Conservation (phyloP, 2,113 vertebrate genomes). For the Ictalurus furcatus region DNA sequence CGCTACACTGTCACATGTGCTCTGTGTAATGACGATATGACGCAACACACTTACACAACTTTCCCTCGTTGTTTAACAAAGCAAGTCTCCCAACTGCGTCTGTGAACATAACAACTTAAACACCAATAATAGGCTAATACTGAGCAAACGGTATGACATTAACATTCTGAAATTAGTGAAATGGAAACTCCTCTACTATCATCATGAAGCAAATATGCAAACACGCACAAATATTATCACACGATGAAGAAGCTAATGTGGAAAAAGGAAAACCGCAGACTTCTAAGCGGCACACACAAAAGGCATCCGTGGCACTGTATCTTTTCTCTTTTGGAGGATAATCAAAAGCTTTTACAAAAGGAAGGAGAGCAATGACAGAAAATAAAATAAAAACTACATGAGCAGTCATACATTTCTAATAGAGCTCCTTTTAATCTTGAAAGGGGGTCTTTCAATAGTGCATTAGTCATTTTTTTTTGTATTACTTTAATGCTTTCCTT, state of each 20-base stretch:
- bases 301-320: slow-evolving; percentile 12
- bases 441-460: slow-evolving; percentile 74
- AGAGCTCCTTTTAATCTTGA: slow-evolving; percentile 75
- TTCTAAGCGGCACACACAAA: slow-evolving; percentile 35
- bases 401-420: slow-evolving; percentile 76
- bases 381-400: slow-evolving; percentile 73
- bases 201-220: not conserved
- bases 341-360: slow-evolving; percentile 68
- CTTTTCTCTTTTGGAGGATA: slow-evolving; percentile 59
- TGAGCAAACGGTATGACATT: not conserved
- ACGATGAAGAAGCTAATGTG: slow-evolving; percentile 17
- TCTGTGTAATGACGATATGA: slow-evolving; percentile 5
- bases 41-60: slow-evolving; percentile 33
- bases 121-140: not conserved
- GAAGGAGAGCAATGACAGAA: slow-evolving; percentile 43
- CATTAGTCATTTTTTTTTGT: slow-evolving; percentile 73
- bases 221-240: slow-evolving; percentile 12
- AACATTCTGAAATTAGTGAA: not conserved
- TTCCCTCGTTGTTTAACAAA: not conserved
- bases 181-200: not conserved
- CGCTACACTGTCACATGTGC: not conserved
- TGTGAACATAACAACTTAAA: not conserved
- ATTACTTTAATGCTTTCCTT: slow-evolving; percentile 74
- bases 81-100: not conserved
- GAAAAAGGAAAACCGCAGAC: not conserved